Evolutionary conservation across 2,113 vertebrate genomes (phyloP), one percentile per base, ranked within the genome.

Genomic region (Tupaia tana): DNA sequence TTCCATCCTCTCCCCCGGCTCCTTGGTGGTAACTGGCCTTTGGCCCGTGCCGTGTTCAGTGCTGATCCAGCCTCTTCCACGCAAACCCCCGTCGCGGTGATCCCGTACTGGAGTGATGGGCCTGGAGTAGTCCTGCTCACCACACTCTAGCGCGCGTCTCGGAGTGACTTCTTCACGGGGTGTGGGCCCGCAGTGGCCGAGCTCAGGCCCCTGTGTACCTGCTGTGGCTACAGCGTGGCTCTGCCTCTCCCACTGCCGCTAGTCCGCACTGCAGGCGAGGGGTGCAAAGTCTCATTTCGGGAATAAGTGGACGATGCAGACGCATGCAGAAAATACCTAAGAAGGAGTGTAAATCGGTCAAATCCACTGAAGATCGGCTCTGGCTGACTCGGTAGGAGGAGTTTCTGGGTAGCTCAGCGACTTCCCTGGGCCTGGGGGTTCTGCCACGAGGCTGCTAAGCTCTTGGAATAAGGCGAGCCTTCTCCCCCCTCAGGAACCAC

Each of bases 331-430:
- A 90, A 92, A 88, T 85, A 52, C 18, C 43, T 77, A 85, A 70
- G 20, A 43, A 89, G 84, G 63, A 90, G 93, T 82, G 10, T n/a
- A 75, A 75, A 75, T 86, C 52, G 90, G 27, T 78, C 31, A 84
- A 64, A 80, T 22, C 89, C 84, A 69, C 78, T 71, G 24, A 69
- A 95, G 88, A 82, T 86, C 77, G 43, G 18, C 90, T 70, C 63
- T 81, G 18, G 5, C 15, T 69, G n/a, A 89, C 31, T 10, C 19
- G 12, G 20, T 22, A 91, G 67, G 58, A 75, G 52, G 19, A 43
- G 58, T 59, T 84, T 86, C 54, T 82, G 75, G 80, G 18, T 67
- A 24, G 6, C 3, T 4, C n/a, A 52, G 5, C 74, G 61, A 78
- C 31, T 80, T 87, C 77, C 78, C 56, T 0, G 14, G 27, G 20